Base-by-base conservation (phyloP, 2,113 vertebrate species). In the Rynchops niger region DNA sequence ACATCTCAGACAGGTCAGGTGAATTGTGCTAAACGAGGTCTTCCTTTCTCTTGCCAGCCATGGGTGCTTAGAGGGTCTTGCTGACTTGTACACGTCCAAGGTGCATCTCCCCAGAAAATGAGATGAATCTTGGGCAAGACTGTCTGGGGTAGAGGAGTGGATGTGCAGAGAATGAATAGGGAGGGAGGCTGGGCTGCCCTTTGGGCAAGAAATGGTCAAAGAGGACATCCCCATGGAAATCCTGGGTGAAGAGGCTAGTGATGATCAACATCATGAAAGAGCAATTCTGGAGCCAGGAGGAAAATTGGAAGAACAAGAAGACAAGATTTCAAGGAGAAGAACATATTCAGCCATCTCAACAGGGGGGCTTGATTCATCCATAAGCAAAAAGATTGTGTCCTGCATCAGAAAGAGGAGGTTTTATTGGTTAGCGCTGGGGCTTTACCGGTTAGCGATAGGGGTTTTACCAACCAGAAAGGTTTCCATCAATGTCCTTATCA, bases 151-250 rank as follows among this genome's bases (percentile, higher is more conserved):
- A 74, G 29, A 53, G 50, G 65, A 32, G 18, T 63, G 40, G 40
- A 23, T 0, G 3, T 62, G 19, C 12, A 38, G n/a, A 7, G 13
- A 2, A 3, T 12, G 32, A 23, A 30, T 6, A 36, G 49, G 17
- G 26, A 72, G 17, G 56, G 50, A 65, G 36, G 49, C 18, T 66
- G 30, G 14, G 17, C n/a, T 69, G 52, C 8, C 58, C 32, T 50
- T 40, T 20, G 71, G 62, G 22, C 62, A 40, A 62, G 34, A 71
- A 66, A 50, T 30, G 32, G 25, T 29, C 58, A 26, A 79, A 92
- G 49, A 61, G 34, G 30, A 27, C 10, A 45, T 12, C 6, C 9
- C 40, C 20, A 16, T 30, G 55, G 58, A 50, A 56, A 43, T 53
- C 43, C 18, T 7, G 36, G 21, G 7, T 34, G 4, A 72, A 43